phyloP scores from a whole-genome alignment of 2,888 invertebrate genomes.

The Flexamia atlantica region DNA sequence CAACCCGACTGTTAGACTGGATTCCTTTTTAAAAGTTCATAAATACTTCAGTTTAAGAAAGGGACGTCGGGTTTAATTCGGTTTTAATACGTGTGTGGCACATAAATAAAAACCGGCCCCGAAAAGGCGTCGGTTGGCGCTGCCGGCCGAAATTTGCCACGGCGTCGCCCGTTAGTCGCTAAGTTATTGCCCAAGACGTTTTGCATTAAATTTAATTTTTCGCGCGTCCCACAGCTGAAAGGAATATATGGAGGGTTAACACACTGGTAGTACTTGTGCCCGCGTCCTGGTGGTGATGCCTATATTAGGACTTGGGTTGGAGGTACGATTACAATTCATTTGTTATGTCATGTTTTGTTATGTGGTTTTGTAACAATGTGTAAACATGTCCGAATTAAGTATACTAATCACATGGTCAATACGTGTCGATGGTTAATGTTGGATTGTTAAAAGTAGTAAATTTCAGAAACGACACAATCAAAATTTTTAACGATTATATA shows the following conservation, averaged over 20 bases:
- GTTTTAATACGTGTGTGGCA: slow-evolving; percentile 16
- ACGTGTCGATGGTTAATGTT: no score
- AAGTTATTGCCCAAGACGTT: not conserved
- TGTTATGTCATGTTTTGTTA: no score
- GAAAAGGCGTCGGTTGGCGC: slow-evolving; percentile 6
- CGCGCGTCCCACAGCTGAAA: not conserved
- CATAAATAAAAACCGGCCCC: slow-evolving; percentile 41
- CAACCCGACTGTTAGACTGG: not conserved
- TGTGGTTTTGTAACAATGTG: no score
- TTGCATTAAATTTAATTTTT: slow-evolving; percentile 3
- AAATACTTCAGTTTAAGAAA: slow-evolving; percentile 21
- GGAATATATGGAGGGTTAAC: not conserved
- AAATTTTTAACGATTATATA: no score
- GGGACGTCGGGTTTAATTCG: slow-evolving; percentile 1
- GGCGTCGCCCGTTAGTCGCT: not conserved
- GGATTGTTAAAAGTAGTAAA: no score
- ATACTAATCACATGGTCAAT: no score
- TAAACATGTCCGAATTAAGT: no score
- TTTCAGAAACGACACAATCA: no score
- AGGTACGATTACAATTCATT: no score
- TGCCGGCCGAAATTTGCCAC: not conserved
- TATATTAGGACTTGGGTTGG: no score
- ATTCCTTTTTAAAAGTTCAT: slow-evolving; percentile 35
- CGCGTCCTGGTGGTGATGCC: no score
- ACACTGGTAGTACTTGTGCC: not conserved